Percentiles rank a stretch among this genome's conserved stretches.
These are phyloP conservation scores for Percopsis transmontana DNA, from an alignment of 2,113 vertebrate species.

Conservation along the genomic window DNA sequence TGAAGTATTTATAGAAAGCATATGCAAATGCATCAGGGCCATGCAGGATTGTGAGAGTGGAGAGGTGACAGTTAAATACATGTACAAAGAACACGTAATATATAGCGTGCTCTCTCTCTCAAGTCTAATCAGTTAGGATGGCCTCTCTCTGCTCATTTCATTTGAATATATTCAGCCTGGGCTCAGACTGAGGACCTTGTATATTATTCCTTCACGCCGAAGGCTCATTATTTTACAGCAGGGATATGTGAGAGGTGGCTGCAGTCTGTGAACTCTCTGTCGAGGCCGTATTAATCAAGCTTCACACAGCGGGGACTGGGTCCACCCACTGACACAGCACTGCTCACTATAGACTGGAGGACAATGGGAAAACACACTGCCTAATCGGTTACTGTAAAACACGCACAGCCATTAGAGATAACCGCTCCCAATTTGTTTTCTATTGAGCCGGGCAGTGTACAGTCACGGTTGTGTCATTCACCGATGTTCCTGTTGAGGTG, in stretches of 20 bases:
- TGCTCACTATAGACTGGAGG: constrained; percentile 74
- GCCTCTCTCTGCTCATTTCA: constrained; percentile 80
- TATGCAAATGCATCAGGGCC: constrained; percentile 80
- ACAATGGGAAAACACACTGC: constrained; percentile 54
- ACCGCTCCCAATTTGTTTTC: constrained; percentile 11
- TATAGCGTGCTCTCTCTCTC: constrained; percentile 71
- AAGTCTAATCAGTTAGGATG: constrained; percentile 79
- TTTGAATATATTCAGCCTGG: constrained; percentile 82
- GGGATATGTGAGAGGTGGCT: constrained; percentile 80
- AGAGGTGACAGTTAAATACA: constrained; percentile 82
- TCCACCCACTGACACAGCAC: constrained; percentile 62
- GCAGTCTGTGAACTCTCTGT: constrained; percentile 77
- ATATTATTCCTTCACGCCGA: constrained; percentile 86
- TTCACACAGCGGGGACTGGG: constrained; percentile 79
- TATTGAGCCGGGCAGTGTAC: no score
- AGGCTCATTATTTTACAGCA: constrained; percentile 92
- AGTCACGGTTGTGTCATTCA: no score
- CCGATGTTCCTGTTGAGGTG: background rate
- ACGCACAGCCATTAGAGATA: constrained; percentile 28
- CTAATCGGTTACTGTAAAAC: constrained; percentile 30
- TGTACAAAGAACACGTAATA: constrained; percentile 75
- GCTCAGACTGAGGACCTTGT: constrained; percentile 63
- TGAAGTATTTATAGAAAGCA: constrained; percentile 85
- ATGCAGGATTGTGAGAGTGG: constrained; percentile 78
- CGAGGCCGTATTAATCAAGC: constrained; percentile 89